Base-by-base conservation (phyloP, 2,888 invertebrate species). In the Noctuana brunneofusca region DNA sequence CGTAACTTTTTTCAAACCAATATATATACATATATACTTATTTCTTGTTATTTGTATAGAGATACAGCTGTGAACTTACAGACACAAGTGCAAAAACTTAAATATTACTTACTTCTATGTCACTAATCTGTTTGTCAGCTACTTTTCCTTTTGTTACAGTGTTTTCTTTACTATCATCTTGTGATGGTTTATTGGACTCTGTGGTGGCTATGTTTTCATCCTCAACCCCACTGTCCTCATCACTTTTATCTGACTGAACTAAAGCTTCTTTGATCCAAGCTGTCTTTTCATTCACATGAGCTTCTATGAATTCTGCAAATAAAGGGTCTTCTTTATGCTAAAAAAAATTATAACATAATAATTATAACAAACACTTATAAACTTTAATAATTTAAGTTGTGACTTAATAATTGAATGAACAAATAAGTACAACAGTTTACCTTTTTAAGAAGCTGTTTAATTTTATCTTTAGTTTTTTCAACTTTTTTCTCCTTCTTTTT, bases 251-350 rank as follows among this genome's bases (percentile, higher is more conserved):
- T 58, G 81, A 80, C 57, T 86, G 78, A 50, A 80, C 72, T 58
- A 86, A 75, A 9, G 86, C 85, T 22, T 88, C 88, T 52, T 86
- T 87, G 49, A 89, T 85, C 79, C 91, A 89, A 22, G 78, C 71
- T 50, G 86, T 85, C 58, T 84, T 85, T 3, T 91, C 87, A 72
- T 86, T 89, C 1, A 95, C 92, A 81, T 98, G 97, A n/a, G 95
- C 94, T 83, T 96, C 95, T 81, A 98, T 92, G 80, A 97, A 99
- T 81, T 98, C 98, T 66, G 94, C 92, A 89, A 99, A 98, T 54
- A 96, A 89, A 24, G 97, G 96, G 89, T 98, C 98, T 86, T 96
- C 94, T 89, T 96, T 96, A 75, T 96, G 95, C 93, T 96, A 77
- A 64, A 64, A 66, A 56, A 43, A 14, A 35, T 20, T 22, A 38